Conservation (phyloP, 2,113 vertebrate genomes). For the Syngnathus floridae region DNA sequence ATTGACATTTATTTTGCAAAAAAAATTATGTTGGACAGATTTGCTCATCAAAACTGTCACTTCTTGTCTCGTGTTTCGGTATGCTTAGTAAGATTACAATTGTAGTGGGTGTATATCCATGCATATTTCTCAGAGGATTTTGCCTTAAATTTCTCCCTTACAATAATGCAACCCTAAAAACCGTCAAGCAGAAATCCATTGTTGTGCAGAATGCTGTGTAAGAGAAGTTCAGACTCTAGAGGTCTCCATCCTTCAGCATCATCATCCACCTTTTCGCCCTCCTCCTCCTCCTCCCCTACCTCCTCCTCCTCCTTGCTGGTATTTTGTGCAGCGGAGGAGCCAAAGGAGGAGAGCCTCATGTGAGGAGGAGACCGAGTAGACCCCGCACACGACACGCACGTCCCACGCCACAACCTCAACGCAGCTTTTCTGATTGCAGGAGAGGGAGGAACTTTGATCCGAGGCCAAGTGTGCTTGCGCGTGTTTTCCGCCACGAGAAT, state of each 20-base stretch:
- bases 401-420: constrained; percentile 50
- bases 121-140: no score
- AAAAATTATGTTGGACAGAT: no score
- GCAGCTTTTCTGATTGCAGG: constrained; percentile 1
- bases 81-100: neutral
- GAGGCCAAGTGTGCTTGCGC: neutral
- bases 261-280: constrained; percentile 51
- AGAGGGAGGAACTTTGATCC: constrained; percentile 8
- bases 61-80: no score
- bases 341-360: constrained; percentile 52
- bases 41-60: no score
- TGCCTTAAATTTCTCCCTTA: no score
- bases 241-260: constrained; percentile 77
- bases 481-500: neutral
- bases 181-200: neutral
- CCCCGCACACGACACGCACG: constrained; percentile 59
- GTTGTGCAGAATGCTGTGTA: constrained; percentile 37
- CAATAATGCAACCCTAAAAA: neutral
- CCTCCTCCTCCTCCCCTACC: constrained; percentile 29
- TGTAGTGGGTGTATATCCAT: no score
- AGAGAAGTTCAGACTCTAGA: constrained; percentile 70
- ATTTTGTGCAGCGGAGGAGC: constrained; percentile 64
- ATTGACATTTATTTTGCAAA: no score
- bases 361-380: constrained; percentile 57
- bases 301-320: constrained; percentile 47